Evolutionary conservation across 2,797 vertebrate species (phyloP), one percentile per base, ranked within the genome.

Genomic region (Sarcoramphus papa): DNA sequence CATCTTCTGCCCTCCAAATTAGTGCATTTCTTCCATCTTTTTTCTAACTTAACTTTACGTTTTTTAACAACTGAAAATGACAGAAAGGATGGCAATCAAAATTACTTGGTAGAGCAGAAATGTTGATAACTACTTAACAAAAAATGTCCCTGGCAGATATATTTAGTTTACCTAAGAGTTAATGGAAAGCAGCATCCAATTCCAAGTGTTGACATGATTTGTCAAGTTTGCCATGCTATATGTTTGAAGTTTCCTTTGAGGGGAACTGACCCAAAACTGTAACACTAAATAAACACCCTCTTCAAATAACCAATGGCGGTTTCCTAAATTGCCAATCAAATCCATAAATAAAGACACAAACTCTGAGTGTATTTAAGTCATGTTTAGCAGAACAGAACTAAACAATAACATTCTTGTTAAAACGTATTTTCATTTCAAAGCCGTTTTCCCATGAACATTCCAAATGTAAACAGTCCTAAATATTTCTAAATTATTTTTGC

Each of bases 231-330:
- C 91, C 57, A 59, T 86, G 92, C 92, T 77, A 85, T 87, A 41
- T 81, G 88, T 94, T 87, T 87, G 94, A 97, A 92, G 92, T 64
- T 93, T 95, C 75, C 91, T 98, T 97, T 96, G 96, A 96, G 95
- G 85, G 92, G 88, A 97, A 85, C 84, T 83, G 91, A 97, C 97
- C 97, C 74, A 50, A 90, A 96, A 96, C 76, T 56, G 96, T 92
- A 97, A 95, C 95, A 88, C 95, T 95, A 88, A 97, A 96, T 95
- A 97, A 97, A 97, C 96, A 96, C 22, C 7, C 80, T 95, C 92
- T 94, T 93, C 80, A 94, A 94, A 93, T 95, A 97, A 80, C 92
- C 92, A 75, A 33, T 91, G 91, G 91, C 40, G 43, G 82, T 93
- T 94, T 96, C 91, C 90, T 76, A 97, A 94, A 97, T 90, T 89